These are phyloP conservation scores for Gerosis bhagava DNA, from an alignment of 2,888 invertebrate species.

Conservation along the genomic window DNA sequence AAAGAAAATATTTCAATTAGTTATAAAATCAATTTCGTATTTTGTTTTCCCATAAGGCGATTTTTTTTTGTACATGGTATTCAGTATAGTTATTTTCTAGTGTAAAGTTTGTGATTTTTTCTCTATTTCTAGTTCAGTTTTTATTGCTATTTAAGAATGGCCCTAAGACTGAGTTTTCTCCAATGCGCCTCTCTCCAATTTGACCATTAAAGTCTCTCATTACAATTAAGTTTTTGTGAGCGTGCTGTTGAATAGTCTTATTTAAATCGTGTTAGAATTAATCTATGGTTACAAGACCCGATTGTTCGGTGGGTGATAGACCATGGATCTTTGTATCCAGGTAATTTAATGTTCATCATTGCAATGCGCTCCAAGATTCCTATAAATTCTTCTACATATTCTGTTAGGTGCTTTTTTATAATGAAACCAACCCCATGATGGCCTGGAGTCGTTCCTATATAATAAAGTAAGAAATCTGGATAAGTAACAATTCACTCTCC, in stretches of 20 bases:
- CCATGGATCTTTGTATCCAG: slow-evolving; percentile 34
- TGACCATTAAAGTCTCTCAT: slow-evolving; percentile 30
- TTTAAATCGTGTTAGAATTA: slow-evolving; percentile 35
- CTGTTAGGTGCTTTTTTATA: slow-evolving; percentile 4
- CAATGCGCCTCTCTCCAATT: slow-evolving; percentile 31
- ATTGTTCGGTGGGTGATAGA: slow-evolving; percentile 38
- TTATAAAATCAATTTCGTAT: slow-evolving; percentile 33
- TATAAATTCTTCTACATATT: slow-evolving; percentile 5
- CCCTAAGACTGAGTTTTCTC: slow-evolving; percentile 30
- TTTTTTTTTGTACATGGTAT: slow-evolving; percentile 29
- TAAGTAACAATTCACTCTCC: slow-evolving; percentile 8
- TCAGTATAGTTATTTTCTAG: slow-evolving; percentile 30
- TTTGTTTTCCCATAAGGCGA: slow-evolving; percentile 33
- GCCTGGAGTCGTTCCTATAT: slow-evolving; percentile 3
- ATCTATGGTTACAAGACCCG: slow-evolving; percentile 28
- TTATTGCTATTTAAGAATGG: slow-evolving; percentile 28
- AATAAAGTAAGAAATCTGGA: slow-evolving; percentile 5
- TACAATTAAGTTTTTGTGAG: slow-evolving; percentile 35
- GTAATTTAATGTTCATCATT: slow-evolving; percentile 4
- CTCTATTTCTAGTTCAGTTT: slow-evolving; percentile 27
- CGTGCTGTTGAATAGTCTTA: slow-evolving; percentile 29
- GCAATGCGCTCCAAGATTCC: slow-evolving; percentile 18
- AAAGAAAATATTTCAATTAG: slow-evolving; percentile 21
- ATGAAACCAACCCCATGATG: slow-evolving; percentile 12
- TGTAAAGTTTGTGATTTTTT: slow-evolving; percentile 5